phyloP scores from a whole-genome alignment of 2,888 invertebrate species.

The Baronia brevicornis region DNA sequence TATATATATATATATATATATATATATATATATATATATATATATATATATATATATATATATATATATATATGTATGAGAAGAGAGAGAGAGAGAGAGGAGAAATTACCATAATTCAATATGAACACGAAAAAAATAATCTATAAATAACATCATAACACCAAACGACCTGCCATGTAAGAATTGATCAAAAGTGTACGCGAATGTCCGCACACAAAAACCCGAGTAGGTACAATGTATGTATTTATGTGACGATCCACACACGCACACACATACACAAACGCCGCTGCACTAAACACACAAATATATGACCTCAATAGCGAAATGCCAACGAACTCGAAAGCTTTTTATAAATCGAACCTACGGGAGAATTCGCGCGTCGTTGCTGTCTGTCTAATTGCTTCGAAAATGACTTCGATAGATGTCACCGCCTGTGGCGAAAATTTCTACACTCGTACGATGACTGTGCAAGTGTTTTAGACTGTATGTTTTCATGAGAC shows the following conservation, averaged over 20 bases:
- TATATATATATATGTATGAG: too few species aligned
- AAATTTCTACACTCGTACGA: too few species aligned
- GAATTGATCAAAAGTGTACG: conserved; percentile 12
- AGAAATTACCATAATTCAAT: too few species aligned
- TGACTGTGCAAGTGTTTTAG: too few species aligned
- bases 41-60: too few species aligned
- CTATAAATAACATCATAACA: conserved; percentile 8
- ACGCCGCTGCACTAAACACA: conserved; percentile 12
- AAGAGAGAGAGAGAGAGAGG: too few species aligned
- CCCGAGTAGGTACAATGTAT: conserved; percentile 6
- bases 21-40: too few species aligned
- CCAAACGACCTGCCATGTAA: conserved; percentile 13
- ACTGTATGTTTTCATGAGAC: too few species aligned
- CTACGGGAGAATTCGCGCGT: conserved; percentile 1
- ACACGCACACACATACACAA: conserved; percentile 24
- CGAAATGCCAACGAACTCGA: conserved; percentile 44
- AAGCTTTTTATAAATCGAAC: conserved; percentile 26
- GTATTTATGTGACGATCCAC: too few species aligned
- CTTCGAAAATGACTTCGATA: not conserved
- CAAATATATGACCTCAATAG: conserved; percentile 30
- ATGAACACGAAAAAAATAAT: too few species aligned
- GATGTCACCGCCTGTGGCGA: too few species aligned
- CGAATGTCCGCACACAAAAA: conserved; percentile 13
- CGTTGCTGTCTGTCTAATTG: not conserved
- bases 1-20: too few species aligned